Base-by-base conservation (phyloP, 2,797 vertebrate species). In the Myotis vivesi region DNA sequence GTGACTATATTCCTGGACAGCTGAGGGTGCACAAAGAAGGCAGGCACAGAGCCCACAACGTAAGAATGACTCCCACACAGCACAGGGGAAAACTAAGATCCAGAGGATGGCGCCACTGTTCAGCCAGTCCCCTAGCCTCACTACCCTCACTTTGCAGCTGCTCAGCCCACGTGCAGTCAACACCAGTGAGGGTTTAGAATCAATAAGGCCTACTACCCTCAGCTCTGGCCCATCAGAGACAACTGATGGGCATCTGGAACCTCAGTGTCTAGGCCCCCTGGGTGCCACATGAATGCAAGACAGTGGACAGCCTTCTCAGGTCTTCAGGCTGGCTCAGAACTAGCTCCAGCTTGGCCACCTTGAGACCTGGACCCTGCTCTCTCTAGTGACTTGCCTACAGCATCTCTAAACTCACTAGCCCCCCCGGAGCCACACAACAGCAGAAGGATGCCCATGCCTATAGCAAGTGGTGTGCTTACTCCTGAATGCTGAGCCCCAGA, bases 1-100 rank as follows among this genome's bases (percentile, higher is more conserved):
- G 36, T 41, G 69, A 87, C 62, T 88, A n/a, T 51, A 57, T 68
- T 89, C 57, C 38, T 85, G 72, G 49, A 41, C 16, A 68, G 30
- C 30, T 11, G 13, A 79, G 76, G 55, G 36, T 66, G 33, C 1
- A 8, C 36, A n/a, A 12, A 23, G 23, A 81, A 64, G 84, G 76
- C 30, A 64, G 49, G 36, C 30, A 75, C 23, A 82, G 46, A 51
- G 51, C 36, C 49, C 28, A 33, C 5, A 68, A 55, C 33, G 51
- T 15, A 33, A 86, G 0, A 9, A 89, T 8, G 4, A 69, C 7
- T 0, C 59, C 19, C 4, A 68, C 2, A 1, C 6, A 8, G 6
- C 55, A 64, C 53, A 30, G 53, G 23, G n/a, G 16, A 5, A 71
- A 87, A 62, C 51, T 33, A 55, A 59, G 41, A 30, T 23, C 84